phyloP scores from a whole-genome alignment of 2,888 invertebrate species.

The Melipona bicolor region DNA sequence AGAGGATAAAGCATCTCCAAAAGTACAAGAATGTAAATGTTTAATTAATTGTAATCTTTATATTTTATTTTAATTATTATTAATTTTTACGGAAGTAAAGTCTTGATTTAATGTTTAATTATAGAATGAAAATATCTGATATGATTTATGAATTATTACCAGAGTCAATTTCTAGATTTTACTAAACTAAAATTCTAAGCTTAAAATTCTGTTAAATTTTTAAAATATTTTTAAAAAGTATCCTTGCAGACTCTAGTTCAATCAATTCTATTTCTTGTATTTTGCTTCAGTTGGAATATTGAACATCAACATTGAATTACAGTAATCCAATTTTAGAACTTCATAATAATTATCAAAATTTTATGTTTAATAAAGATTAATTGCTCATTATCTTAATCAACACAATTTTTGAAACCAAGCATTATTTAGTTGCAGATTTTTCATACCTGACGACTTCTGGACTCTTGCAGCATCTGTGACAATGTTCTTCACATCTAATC shows the following conservation, averaged over 20 bases:
- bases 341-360: not conserved
- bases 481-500: not conserved
- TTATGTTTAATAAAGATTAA: not conserved
- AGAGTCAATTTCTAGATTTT: not conserved
- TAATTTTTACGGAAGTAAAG: not conserved
- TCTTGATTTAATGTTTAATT: not conserved
- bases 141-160: not conserved
- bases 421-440: not conserved
- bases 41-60: not conserved
- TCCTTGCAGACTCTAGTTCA: no score
- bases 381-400: not conserved
- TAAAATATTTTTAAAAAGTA: no score
- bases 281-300: no score
- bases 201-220: no score
- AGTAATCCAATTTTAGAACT: not conserved
- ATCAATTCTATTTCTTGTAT: no score
- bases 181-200: no score
- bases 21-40: not conserved
- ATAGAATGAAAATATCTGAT: not conserved
- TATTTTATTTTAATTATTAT: not conserved
- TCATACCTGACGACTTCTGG: not conserved
- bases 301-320: no score
- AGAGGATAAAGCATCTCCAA: not conserved
- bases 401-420: not conserved
- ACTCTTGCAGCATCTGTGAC: no score